phyloP scores from a whole-genome alignment of 2,888 invertebrate species.

The Euplagia quadripunctaria region DNA sequence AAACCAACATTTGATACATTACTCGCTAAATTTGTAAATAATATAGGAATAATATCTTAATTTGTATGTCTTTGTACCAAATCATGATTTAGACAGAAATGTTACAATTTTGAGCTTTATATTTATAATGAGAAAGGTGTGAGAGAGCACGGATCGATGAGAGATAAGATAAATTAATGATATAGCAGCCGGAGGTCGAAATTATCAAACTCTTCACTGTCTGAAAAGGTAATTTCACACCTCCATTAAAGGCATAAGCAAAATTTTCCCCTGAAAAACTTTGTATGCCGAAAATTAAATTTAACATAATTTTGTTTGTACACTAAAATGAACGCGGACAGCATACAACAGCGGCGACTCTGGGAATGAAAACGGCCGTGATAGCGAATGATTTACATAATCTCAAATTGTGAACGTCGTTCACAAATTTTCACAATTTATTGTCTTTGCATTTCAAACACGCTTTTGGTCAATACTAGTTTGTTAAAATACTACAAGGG shows the following conservation, averaged over 20 bases:
- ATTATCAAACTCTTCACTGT: conserved; percentile 73
- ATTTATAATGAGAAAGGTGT: conserved; percentile 55
- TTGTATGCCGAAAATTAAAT: conserved; percentile 70
- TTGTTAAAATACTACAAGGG: conserved; percentile 40
- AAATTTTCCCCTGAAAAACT: conserved; percentile 81
- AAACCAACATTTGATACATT: conserved; percentile 64
- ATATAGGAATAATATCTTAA: conserved; percentile 82
- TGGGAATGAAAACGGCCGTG: conserved; percentile 2
- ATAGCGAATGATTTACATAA: conserved; percentile 23
- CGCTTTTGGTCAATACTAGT: conserved; percentile 54
- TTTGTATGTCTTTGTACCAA: conserved; percentile 86
- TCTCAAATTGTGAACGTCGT: conserved; percentile 34
- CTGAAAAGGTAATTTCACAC: conserved; percentile 77
- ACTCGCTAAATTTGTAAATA: conserved; percentile 79
- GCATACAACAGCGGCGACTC: background rate
- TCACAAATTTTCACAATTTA: conserved; percentile 50
- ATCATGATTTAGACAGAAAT: conserved; percentile 69
- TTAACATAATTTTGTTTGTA: conserved; percentile 5
- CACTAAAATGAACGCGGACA: background rate
- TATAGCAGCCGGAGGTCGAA: conserved; percentile 62
- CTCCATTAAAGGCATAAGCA: conserved; percentile 71
- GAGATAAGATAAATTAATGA: conserved; percentile 32
- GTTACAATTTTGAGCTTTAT: conserved; percentile 66
- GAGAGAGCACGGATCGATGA: conserved; percentile 69
- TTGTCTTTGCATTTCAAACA: conserved; percentile 56